Base-by-base conservation (phyloP, 2,797 vertebrate genomes). In the Paratrypauchen microcephalus region DNA sequence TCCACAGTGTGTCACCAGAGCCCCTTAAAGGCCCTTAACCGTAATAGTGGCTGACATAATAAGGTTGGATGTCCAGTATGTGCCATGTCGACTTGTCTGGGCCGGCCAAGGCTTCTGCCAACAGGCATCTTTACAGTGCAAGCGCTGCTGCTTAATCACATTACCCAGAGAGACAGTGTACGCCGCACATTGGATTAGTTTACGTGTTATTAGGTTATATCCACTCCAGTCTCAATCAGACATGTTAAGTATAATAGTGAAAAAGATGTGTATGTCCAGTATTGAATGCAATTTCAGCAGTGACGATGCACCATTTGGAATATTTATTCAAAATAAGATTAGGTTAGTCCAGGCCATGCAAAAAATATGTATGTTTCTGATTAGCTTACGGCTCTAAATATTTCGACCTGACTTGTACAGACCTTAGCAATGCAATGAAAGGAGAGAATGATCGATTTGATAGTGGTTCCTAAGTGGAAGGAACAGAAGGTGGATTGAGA, bases 11-110 rank as follows among this genome's bases (percentile, higher is more conserved):
- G 73, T 78, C 70, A 76, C 70, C 74, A 69, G 72, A 57, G 73
- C 69, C 74, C 68, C 76, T 26, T 82, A 79, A 86, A 70, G 78
- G 74, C 82, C 83, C 76, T 79, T 79, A 88, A 73, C 85, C 73
- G 59, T 83, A 87, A 91, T 90, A 85, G 83, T 78, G 73, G 77
- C 66, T 80, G 87, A 89, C 91, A 85, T 88, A 88, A 91, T 91
- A 84, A 81, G 83, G 86, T 87, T 87, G 80, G 79, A 68, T 82
- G 84, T 89, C 83, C 73, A 58, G 67, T 63, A 70, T 81, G 86
- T 74, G 79, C 74, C 47, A 52, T 48, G 65, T 76, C 84, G 77
- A 15, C 77, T 71, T 63, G 76, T 79, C 77, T 71, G 60, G 76
- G 76, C 48, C 82, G 86, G 80, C 78, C 72, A 83, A 74, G 71